Base-by-base conservation (phyloP, 2,113 vertebrate species). In the Sander vitreus region DNA sequence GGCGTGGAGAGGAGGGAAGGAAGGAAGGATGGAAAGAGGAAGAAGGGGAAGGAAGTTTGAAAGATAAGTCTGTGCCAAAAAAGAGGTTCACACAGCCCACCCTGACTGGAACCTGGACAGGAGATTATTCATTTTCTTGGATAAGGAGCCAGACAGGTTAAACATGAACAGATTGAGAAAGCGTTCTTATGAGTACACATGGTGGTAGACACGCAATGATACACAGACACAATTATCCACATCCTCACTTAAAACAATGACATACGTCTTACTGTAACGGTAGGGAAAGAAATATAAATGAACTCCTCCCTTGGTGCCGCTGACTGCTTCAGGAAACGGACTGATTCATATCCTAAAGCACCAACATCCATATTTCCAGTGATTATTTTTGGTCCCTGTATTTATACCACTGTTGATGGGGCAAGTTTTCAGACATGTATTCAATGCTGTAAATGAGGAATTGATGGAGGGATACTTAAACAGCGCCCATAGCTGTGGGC, bases 21-120 rank as follows among this genome's bases (percentile, higher is more conserved):
- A 94, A 95, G 94, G 93, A 96, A 92, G 93, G 93, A 93, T 92
- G 93, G 90, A 95, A 96, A 96, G 96, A 96, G 96, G 95, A 96
- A 96, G 95, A 92, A 80, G 89, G 84, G 94, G 95, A 95, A 95
- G 95, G 95, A 96, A 96, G 89, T 78, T 70, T 90, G 87, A 73
- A 48, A 88, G 92, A 88, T 92, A 93, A 93, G 91, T 85, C 76
- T 53, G 86, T 89, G 96, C 95, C 93, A 93, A 92, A 93, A 87
- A 25, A 89, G 93, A 92, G 76, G 87, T 95, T 95, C 94, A 94
- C 93, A 95, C 85, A 89, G 88, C 89, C 87, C 79, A 81, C 71
- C 87, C 84, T 1, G 62, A 53, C 86, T 90, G 93, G 91, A 95
- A 94, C 92, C 94, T 93, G 91, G 85, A 7, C 2, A 91, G 88